Evolutionary conservation across 2,113 vertebrate genomes (phyloP).

Genomic region (Ictidomys tridecemlineatus): DNA sequence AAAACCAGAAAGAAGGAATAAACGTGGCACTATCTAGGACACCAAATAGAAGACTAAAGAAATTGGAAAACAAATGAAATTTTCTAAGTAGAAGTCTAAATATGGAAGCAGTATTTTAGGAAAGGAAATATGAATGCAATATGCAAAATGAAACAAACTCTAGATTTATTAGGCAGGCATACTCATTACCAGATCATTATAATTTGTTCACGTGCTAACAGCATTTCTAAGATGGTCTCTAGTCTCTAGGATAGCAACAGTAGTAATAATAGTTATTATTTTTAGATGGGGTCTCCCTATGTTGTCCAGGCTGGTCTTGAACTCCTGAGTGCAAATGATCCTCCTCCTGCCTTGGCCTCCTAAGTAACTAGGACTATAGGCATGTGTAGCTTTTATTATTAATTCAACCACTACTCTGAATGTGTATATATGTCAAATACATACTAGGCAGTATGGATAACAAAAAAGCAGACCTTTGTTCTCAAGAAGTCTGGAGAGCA

Average conservation of each 20-base stretch:
- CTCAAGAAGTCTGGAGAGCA: background rate
- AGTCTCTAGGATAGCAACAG: background rate
- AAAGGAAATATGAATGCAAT: background rate
- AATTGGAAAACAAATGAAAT: constrained; percentile 29
- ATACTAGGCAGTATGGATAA: background rate
- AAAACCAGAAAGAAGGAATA: constrained; percentile 24
- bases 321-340: background rate
- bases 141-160: constrained; percentile 10
- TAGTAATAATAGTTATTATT: background rate
- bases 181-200: background rate
- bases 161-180: background rate
- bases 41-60: background rate
- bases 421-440: background rate
- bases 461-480: background rate
- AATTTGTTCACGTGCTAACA: background rate
- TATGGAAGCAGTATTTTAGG: constrained; percentile 39
- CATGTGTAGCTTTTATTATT: background rate
- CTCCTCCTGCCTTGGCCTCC: background rate
- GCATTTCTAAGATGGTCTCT: background rate
- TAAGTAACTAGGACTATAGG: background rate
- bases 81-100: constrained; percentile 8
- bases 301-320: background rate
- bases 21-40: background rate
- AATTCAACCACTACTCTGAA: constrained; percentile 11
- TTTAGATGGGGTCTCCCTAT: background rate